Percentiles rank a stretch among this genome's conserved stretches.
These are phyloP conservation scores for Drosophila dunni DNA, from an alignment of 1,140 invertebrate genomes.

Conservation along the genomic window DNA sequence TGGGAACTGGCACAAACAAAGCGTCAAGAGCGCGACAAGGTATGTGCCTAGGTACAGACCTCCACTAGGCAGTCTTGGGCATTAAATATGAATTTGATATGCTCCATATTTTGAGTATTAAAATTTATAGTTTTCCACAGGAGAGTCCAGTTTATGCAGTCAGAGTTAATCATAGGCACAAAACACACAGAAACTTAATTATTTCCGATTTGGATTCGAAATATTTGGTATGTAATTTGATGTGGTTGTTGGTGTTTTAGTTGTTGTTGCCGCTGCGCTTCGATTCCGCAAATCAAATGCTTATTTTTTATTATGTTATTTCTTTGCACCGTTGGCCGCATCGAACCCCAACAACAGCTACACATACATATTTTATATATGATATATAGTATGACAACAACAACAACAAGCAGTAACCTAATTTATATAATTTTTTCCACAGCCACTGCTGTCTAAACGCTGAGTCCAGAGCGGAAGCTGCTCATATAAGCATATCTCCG, in stretches of 20 bases:
- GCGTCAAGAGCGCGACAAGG: not conserved
- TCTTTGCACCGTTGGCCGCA: constrained; percentile 19
- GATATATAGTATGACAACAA: constrained; percentile 18
- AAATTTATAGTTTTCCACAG: not conserved
- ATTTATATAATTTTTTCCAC: constrained; percentile 68
- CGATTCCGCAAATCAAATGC: constrained; percentile 40
- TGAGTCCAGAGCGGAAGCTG: constrained; percentile 63
- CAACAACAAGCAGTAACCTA: constrained; percentile 35
- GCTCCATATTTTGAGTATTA: not conserved
- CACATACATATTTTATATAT: constrained; percentile 7
- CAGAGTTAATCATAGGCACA: constrained; percentile 4
- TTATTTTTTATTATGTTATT: constrained; percentile 38
- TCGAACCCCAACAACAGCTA: constrained; percentile 12
- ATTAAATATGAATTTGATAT: constrained; percentile 21
- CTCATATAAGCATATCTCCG: constrained; percentile 76
- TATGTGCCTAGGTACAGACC: not conserved
- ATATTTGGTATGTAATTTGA: constrained; percentile 36
- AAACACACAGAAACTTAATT: constrained; percentile 21
- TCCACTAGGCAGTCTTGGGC: not conserved
- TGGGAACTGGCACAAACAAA: constrained; percentile 34
- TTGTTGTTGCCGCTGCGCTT: constrained; percentile 40
- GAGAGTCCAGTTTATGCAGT: not conserved
- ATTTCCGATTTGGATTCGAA: constrained; percentile 49
- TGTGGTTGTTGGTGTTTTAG: constrained; percentile 15
- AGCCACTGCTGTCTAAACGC: constrained; percentile 49